These are phyloP conservation scores for Myotis yumanensis DNA, from an alignment of 2,113 vertebrate genomes.

Conservation along the genomic window DNA sequence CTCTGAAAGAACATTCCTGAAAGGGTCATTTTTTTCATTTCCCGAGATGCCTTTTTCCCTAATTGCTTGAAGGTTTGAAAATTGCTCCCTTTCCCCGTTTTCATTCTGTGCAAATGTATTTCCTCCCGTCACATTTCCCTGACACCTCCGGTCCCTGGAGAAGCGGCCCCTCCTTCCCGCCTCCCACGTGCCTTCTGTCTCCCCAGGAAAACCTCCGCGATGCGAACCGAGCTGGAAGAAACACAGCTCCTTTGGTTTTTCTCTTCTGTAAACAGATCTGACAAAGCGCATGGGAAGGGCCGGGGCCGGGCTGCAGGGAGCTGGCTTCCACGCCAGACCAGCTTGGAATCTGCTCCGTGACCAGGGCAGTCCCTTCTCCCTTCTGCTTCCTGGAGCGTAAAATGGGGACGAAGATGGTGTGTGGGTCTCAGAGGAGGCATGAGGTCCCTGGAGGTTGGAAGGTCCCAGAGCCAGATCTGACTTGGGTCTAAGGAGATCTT, in stretches of 20 bases:
- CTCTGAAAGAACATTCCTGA: constrained; percentile 70
- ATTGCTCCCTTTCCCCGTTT: not conserved
- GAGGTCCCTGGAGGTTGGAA: not conserved
- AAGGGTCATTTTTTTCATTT: constrained; percentile 75
- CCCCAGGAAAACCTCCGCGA: constrained; percentile 62
- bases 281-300: not conserved
- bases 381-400: not conserved
- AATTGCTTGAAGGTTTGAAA: constrained; percentile 62
- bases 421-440: not conserved
- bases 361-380: not conserved
- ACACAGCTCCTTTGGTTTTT: constrained; percentile 40
- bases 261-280: constrained; percentile 64
- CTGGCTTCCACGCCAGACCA: not conserved
- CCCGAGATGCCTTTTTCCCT: constrained; percentile 54
- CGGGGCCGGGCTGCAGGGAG: not conserved
- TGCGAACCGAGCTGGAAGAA: constrained; percentile 71
- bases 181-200: constrained; percentile 84
- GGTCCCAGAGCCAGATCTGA: not conserved
- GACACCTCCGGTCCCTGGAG: constrained; percentile 79
- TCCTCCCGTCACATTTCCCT: constrained; percentile 73
- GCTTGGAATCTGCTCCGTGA: not conserved
- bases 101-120: constrained; percentile 36
- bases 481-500: not conserved
- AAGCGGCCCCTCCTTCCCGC: constrained; percentile 78
- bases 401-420: rapidly evolving